Evolutionary conservation across 1,140 invertebrate species (phyloP).

Genomic region (Lutraria rhynchaena): DNA sequence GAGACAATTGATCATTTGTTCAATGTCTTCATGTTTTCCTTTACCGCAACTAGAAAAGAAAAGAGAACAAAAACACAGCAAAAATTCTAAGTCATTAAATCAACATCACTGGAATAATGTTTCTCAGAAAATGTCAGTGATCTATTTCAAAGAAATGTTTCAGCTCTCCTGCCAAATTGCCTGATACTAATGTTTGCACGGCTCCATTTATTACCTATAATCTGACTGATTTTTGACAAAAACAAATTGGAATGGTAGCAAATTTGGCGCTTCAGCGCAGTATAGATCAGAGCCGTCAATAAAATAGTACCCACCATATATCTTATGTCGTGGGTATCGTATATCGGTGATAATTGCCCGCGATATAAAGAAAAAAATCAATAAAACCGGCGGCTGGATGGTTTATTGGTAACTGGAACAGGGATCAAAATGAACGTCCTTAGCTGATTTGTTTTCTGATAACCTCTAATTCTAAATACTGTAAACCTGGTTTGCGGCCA

Average conservation of each 20-base stretch:
- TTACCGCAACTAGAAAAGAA: neutral
- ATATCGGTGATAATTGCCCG: conserved; percentile 34
- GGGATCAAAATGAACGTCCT: too few species aligned
- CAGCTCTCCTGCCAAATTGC: conserved; percentile 48
- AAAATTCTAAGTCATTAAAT: conserved; percentile 45
- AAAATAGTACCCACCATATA: conserved; percentile 53
- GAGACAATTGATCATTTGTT: too few species aligned
- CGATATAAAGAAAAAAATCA: conserved; percentile 16
- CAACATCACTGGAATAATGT: conserved; percentile 42
- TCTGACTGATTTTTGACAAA: conserved; percentile 57
- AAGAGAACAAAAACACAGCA: neutral
- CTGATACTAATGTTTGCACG: conserved; percentile 55
- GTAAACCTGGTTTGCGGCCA: too few species aligned
- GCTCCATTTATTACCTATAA: conserved; percentile 57
- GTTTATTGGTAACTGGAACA: too few species aligned
- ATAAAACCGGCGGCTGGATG: too few species aligned
- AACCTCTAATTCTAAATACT: too few species aligned
- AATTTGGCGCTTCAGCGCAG: conserved; percentile 58
- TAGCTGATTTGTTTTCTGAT: too few species aligned
- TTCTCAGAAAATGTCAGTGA: conserved; percentile 53
- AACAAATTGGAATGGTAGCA: conserved; percentile 56
- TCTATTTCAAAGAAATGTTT: conserved; percentile 59
- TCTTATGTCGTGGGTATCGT: conserved; percentile 45
- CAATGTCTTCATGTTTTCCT: too few species aligned
- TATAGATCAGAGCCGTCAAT: conserved; percentile 36